Evolutionary conservation across 2,113 vertebrate genomes (phyloP), one percentile per base, ranked within the genome.

Genomic region (Leuciscus idus): DNA sequence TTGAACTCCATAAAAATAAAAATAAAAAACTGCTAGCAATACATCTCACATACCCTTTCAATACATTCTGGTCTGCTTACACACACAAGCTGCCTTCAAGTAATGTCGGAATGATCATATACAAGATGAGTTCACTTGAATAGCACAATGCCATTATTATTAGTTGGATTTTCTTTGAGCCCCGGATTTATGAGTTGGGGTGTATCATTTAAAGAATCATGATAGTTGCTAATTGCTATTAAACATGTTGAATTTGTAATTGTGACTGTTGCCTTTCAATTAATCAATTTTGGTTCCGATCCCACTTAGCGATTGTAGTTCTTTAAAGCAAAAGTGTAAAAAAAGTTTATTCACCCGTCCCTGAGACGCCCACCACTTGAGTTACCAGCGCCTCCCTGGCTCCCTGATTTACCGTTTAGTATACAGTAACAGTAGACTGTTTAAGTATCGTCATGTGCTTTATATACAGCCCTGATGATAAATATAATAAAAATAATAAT

Each of bases 61-160:
- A 77, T 64, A 81, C 74, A 91, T 72, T 84, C 59, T 74, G 59
- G 80, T 80, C 79, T 78, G 77, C 85, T 72, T 39, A 55, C 46
- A 88, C 75, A 87, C 46, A 84, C 57, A 55, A 55, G 83, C 79
- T 88, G 88, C 88, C 61, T 64, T 46, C 17, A 36, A 59, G 28
- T 46, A 48, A 50, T 28, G 26, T 55, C 4, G 1, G n/a, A 50
- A 30, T 33, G 7, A 33, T 21, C 50, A 10, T 55, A 21, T 23
- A 55, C 1, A 11, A 46, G 36, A 70, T 10, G 11, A 62, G 10
- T 50, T 6, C 68, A 39, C 3, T 23, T 39, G 33, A 72, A 72
- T 72, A 36, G 33, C 68, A 36, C 30, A 36, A 70, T 70, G 66
- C 19, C 21, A 43, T 72, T 28, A 43, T 80, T 28, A 30, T 11